phyloP scores from a whole-genome alignment of 2,113 vertebrate genomes.

The Thomomys bottae region DNA sequence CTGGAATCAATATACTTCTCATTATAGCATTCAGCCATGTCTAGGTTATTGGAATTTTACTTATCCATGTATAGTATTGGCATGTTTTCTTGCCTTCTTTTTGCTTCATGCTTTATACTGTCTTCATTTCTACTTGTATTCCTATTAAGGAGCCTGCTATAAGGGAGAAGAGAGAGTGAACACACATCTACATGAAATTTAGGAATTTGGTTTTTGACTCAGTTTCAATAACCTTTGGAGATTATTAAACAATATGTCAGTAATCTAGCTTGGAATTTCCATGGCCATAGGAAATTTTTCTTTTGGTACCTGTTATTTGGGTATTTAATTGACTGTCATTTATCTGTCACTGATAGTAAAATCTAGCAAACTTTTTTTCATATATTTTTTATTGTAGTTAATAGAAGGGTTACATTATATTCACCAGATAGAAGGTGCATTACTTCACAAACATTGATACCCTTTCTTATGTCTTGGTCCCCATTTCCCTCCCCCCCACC shows the following conservation, averaged over 20 bases:
- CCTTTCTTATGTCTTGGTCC: no score
- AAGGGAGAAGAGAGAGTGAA: background rate
- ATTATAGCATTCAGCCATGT: background rate
- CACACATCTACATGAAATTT: background rate
- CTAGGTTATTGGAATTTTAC: conserved; percentile 35
- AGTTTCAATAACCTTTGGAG: conserved; percentile 53
- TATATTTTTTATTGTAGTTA: no score
- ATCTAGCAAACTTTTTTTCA: conserved; percentile 17
- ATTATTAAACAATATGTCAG: conserved; percentile 19
- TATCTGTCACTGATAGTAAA: conserved; percentile 28
- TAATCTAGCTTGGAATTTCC: conserved; percentile 47
- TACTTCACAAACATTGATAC: no score
- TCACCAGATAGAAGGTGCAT: no score
- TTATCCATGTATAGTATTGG: conserved; percentile 18
- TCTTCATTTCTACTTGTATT: background rate
- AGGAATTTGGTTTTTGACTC: conserved; percentile 26
- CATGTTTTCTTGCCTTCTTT: background rate
- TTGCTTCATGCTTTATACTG: background rate
- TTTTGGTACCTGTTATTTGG: conserved; percentile 33
- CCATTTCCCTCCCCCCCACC: no score
- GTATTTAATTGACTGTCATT: conserved; percentile 38
- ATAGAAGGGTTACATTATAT: no score
- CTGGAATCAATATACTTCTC: background rate
- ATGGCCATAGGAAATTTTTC: conserved; percentile 11
- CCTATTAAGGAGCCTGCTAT: background rate